Base-by-base conservation (phyloP, 2,113 vertebrate species). In the Globicephala melas region DNA sequence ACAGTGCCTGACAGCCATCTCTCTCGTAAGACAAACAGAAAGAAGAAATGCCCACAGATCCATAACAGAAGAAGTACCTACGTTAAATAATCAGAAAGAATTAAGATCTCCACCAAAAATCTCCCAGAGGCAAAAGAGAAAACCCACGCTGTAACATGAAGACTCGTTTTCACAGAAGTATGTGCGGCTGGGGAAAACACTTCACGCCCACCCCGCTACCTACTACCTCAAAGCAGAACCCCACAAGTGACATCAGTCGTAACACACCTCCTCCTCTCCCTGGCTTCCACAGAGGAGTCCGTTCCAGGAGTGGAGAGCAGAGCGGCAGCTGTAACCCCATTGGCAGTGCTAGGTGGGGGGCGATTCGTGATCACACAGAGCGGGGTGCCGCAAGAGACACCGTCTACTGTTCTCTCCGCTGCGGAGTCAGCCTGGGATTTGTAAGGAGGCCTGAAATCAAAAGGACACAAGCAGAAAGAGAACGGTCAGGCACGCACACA, bases 281-380 rank as follows among this genome's bases (percentile, higher is more conserved):
- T 98, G 97, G 98, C 96, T 96, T 98, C 98, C 95, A 92, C 98
- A 96, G 98, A 98, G 96, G 97, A 96, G 88, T 99, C 99, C 55
- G 98, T 98, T 90, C 98, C 98, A 53, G 97, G 23, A 6, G 91
- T 28, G 33, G 98, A 97, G 92, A 97, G 96, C 58, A 96, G 97
- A 53, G 96, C 67, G 33, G 98, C 93, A 76, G 85, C 88, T 26
- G 71, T 94, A 33, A 98, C 83, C 94, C 98, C 98, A 4, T 97
- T 98, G 98, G 98, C 97, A 97, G 98, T 97, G 97, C 96, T 74
- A 5, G 98, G 97, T 18, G 95, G 53, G 84, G 98, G 97, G 15
- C 96, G 98, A 73, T 98, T 99, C 95, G 99, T 98, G 98, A 99
- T 98, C 97, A 98, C 98, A 96, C 98, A 98, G 96, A 99, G 98